Percentiles rank a stretch among this genome's conserved stretches.
These are phyloP conservation scores for Minunthozetes semirufus DNA, from an alignment of 2,888 invertebrate genomes.

Conservation along the genomic window DNA sequence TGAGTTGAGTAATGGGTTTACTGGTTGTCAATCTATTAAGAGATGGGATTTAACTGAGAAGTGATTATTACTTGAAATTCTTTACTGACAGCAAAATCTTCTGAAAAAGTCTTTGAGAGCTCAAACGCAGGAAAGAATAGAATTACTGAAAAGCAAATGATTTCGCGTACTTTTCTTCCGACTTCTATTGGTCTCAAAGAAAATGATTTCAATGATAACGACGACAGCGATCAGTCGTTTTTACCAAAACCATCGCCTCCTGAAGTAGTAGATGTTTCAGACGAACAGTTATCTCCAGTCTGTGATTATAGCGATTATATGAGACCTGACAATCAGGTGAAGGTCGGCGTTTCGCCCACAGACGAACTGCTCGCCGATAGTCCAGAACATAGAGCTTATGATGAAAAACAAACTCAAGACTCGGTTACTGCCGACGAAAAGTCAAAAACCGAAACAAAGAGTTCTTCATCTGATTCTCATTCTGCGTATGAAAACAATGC, in stretches of 20 bases:
- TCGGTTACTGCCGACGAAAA: not conserved
- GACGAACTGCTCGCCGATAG: not conserved
- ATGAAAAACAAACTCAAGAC: not conserved
- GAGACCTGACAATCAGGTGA: constrained; percentile 30
- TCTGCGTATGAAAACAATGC: constrained; percentile 33
- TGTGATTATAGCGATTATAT: constrained; percentile 29
- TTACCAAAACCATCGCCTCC: constrained; percentile 30
- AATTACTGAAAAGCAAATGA: not conserved
- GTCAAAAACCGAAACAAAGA: not conserved
- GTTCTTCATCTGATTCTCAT: not conserved
- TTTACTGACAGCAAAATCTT: constrained; percentile 20
- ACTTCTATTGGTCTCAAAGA: constrained; percentile 14
- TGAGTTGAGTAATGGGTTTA: not conserved
- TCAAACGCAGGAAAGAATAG: not conserved
- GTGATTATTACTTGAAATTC: not conserved
- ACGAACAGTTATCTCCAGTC: constrained; percentile 33
- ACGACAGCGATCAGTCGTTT: constrained; percentile 8
- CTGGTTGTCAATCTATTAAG: not conserved
- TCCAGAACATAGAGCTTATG: constrained; percentile 9
- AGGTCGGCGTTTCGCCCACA: constrained; percentile 33
- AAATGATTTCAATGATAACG: constrained; percentile 20
- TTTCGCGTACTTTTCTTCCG: constrained; percentile 15
- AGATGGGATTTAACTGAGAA: too few species aligned
- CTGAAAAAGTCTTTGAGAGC: not conserved
- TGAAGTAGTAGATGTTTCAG: constrained; percentile 27